A percentile compares a stretch with the other conserved stretches of the same genome.
These are phyloP conservation scores for Lepidurus arcticus DNA, from an alignment of 1,140 invertebrate species.

Conservation along the genomic window DNA sequence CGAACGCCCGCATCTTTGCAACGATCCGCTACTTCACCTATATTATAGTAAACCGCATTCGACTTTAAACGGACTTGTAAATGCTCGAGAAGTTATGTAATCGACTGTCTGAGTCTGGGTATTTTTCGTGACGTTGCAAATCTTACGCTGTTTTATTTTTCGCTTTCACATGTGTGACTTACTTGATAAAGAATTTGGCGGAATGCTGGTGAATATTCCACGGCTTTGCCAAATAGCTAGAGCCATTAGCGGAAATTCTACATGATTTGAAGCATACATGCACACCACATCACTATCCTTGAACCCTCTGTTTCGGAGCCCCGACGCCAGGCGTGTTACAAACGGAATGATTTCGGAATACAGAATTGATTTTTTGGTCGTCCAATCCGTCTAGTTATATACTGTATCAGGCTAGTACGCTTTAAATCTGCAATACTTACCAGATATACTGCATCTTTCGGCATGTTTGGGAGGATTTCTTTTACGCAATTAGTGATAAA, in stretches of 20 bases:
- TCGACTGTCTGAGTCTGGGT: background rate
- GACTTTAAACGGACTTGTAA: background rate
- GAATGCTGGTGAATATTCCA: background rate
- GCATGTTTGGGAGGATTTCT: background rate
- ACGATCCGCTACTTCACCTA: slow-evolving; percentile 6
- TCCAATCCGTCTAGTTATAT: background rate
- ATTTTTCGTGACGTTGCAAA: background rate
- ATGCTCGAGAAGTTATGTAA: too few relatives aligned
- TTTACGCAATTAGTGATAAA: background rate
- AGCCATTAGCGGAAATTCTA: background rate
- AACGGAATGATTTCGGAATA: background rate
- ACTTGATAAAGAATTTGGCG: background rate
- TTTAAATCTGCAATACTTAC: background rate
- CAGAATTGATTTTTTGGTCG: background rate
- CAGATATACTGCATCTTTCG: background rate
- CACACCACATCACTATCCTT: background rate
- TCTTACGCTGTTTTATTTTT: background rate
- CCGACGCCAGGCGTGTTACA: background rate
- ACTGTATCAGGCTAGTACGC: background rate
- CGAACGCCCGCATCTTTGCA: background rate
- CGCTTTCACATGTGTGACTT: background rate
- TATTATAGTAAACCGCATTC: background rate
- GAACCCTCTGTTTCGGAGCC: background rate
- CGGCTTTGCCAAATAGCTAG: background rate
- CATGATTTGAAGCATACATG: background rate